Percentiles rank a stretch among this genome's conserved stretches.
Evolutionary conservation across 2,797 vertebrate species (phyloP).

Genomic region (Lepidocolaptes lacrymiger): DNA sequence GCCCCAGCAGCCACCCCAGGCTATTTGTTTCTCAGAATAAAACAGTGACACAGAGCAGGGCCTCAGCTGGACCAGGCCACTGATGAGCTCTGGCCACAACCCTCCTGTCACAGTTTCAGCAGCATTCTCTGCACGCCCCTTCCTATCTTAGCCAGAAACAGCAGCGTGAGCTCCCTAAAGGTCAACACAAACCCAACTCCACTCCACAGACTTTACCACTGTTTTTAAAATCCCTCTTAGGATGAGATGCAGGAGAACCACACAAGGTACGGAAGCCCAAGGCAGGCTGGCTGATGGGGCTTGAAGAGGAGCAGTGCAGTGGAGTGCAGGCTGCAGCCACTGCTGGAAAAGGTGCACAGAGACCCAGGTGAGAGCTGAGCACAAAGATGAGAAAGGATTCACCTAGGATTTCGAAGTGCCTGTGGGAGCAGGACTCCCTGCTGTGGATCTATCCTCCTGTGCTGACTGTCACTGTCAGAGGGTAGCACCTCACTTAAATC

Average conservation of each 20-base stretch:
- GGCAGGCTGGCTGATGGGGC: background rate
- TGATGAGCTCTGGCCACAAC: background rate
- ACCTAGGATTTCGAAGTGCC: background rate
- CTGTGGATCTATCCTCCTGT: background rate
- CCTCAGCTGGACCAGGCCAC: background rate
- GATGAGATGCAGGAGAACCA: background rate
- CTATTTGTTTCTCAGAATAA: background rate
- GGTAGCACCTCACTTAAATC: background rate
- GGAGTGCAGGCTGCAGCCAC: background rate
- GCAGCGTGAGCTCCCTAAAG: background rate
- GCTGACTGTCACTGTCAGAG: background rate
- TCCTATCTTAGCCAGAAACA: background rate
- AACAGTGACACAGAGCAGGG: background rate
- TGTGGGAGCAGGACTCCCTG: background rate
- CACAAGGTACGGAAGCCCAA: background rate
- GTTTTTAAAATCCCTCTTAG: background rate
- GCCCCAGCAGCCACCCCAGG: background rate
- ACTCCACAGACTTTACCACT: background rate
- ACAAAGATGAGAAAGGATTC: background rate
- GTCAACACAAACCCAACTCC: background rate
- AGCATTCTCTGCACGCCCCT: background rate
- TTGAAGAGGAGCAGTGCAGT: background rate
- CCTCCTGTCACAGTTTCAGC: background rate
- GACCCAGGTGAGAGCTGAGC: background rate
- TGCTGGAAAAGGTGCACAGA: background rate